Evolutionary conservation across 2,113 vertebrate genomes (phyloP), one percentile per base, ranked within the genome.

Genomic region (Percopsis transmontana): DNA sequence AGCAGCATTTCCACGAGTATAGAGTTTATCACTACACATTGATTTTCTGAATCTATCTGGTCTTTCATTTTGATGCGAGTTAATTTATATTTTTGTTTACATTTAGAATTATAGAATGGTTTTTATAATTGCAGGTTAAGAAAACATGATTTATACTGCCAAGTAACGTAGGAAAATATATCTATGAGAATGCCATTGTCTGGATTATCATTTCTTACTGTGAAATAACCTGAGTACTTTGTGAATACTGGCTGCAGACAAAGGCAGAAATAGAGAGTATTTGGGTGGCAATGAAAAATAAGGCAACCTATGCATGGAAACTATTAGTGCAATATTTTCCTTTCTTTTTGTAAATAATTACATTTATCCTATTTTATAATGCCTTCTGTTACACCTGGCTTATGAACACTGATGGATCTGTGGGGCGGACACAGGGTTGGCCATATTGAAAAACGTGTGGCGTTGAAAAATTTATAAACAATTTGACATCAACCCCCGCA

Each of bases 241-340:
- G 86, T 92, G 92, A 90, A 47, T 88, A 82, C 71, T 86, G 40
- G 10, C 87, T 88, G 81, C 73, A 53, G 9, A 60, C 21, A 47
- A 38, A 62, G 23, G 67, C 76, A 87, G 87, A 50, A 52, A 76
- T 82, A 74, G 90, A 92, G 86, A 88, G 90, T 87, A 88, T 82
- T 82, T 66, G 39, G 53, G 59, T 56, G 33, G 50, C 82, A 64
- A 56, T 52, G 21, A 52, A 64, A 58, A 78, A 27, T 51, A 77
- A 16, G 42, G 6, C 16, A 70, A 65, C 15, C 13, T 68, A 70
- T 63, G 62, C 66, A 71, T 76, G 50, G 51, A 51, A 64, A 56
- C 14, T 68, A 12, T 61, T 57, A 70, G 50, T 79, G 75, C 78
- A 79, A 83, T 70, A 74, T 61, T 77, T 74, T 70, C 40, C 27